Percentiles rank a stretch among this genome's conserved stretches.
These are phyloP conservation scores for Eleginops maclovinus DNA, from an alignment of 2,113 vertebrate genomes.

Conservation along the genomic window DNA sequence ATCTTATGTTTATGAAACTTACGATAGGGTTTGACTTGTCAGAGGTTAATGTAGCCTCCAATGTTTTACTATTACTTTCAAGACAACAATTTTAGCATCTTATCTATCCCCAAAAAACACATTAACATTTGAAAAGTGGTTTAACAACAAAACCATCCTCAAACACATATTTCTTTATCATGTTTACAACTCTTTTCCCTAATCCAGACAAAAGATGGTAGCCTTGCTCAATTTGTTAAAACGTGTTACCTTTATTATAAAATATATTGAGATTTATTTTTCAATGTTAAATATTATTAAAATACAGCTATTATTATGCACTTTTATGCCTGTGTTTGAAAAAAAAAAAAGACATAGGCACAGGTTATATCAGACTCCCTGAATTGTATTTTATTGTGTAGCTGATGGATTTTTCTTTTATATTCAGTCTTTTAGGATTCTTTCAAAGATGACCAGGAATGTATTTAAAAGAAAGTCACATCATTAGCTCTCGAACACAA, in stretches of 20 bases:
- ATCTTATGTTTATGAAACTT: slow-evolving; percentile 3
- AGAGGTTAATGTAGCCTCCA: background rate
- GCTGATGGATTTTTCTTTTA: background rate
- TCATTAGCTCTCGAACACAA: background rate
- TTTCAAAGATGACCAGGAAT: background rate
- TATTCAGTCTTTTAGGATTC: background rate
- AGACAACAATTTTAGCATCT: background rate
- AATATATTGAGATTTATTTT: background rate
- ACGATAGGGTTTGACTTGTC: background rate
- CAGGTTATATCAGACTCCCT: background rate
- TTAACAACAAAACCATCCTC: background rate
- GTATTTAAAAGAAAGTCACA: background rate
- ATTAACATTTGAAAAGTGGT: background rate
- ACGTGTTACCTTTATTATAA: no score
- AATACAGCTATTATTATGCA: background rate
- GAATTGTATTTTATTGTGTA: background rate
- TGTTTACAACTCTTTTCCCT: background rate
- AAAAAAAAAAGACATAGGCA: background rate
- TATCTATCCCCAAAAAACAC: background rate
- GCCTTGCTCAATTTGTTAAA: background rate
- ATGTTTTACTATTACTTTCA: background rate
- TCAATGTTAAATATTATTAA: background rate
- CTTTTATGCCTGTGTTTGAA: background rate
- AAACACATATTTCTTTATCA: background rate
- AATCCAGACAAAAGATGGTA: background rate